Conservation (phyloP, 1,140 invertebrate genomes). For the Sinella curviseta region DNA sequence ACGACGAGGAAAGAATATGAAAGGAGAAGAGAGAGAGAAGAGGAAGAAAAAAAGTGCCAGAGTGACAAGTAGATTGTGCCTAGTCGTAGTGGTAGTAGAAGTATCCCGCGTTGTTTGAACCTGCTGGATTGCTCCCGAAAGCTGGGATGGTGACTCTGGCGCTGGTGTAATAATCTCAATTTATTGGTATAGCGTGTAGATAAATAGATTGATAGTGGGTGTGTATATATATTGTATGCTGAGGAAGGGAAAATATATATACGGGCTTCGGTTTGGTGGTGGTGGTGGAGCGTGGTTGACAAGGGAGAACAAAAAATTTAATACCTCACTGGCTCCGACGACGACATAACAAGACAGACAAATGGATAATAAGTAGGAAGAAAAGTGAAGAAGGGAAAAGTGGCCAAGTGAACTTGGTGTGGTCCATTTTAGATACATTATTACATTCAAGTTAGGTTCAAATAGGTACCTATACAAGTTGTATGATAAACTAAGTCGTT, state of each 20-base stretch:
- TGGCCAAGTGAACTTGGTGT: no score
- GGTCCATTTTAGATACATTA: no score
- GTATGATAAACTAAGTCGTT: no score
- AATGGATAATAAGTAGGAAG: not conserved
- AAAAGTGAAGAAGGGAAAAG: not conserved
- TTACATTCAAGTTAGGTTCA: no score
- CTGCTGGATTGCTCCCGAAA: not conserved
- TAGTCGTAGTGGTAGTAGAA: not conserved
- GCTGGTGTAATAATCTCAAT: not conserved
- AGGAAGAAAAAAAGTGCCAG: not conserved
- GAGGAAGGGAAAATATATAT: no score
- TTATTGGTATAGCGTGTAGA: not conserved
- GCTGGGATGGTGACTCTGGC: not conserved
- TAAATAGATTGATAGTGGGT: no score
- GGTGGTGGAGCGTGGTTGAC: no score
- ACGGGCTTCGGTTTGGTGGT: no score
- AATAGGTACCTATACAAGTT: no score
- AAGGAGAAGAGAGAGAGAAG: not conserved
- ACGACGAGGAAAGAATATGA: not conserved
- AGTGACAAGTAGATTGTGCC: not conserved
- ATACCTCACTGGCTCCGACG: not conserved
- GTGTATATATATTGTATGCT: no score
- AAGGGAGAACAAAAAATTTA: not conserved
- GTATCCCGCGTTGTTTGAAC: not conserved
- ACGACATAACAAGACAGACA: not conserved